Evolutionary conservation across 1,140 invertebrate species (phyloP), one percentile per base, ranked within the genome.

Genomic region (Diuraphis noxia): DNA sequence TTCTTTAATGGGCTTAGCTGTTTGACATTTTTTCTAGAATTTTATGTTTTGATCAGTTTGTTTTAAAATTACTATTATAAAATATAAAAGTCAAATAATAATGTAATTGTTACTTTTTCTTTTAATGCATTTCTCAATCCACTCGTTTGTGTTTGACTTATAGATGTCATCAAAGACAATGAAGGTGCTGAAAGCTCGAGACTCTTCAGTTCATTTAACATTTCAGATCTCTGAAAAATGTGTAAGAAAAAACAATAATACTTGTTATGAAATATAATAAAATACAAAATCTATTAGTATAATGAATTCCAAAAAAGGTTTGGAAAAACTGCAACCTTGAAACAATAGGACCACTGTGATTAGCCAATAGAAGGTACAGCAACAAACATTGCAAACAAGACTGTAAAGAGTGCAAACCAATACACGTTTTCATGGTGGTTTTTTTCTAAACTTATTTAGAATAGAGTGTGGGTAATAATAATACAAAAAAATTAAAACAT

Each of bases 101-200:
- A 4, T 34, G 23, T 38, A n/a, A 72, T 36, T 23, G 9, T 90
- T 90, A 91, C 89, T 49, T 91, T 91, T 82, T 91, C 34, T 49
- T 52, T 91, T n/a, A 91, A 38, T n/a, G 30, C 41, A 40, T 91
- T 91, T 91, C 77, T 81, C 38, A 91, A 91, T 79, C 89, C 89
- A 52, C 19, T 91, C 30, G 89, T 91, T 40, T 91, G 89, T 19
- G 77, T 91, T 82, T 91, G 89, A 52, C 89, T 91, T 46, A 91
- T 91, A 38, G 89, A 91, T 82, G 89, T 91, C 89, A 91, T 91
- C 34, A 91, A 91, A 10, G 89, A 81, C 52, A 91, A 91, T 52
- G 89, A 38, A 49, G 89, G n/a, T 52, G 89, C 46, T 82, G 89
- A 82, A 52, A 91, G 89, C 38, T 91, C 89, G 30, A 82, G 13